Percentiles rank a stretch among this genome's conserved stretches.
phyloP scores from a whole-genome alignment of 1,140 invertebrate genomes.

The Drosophila nigromelanica region DNA sequence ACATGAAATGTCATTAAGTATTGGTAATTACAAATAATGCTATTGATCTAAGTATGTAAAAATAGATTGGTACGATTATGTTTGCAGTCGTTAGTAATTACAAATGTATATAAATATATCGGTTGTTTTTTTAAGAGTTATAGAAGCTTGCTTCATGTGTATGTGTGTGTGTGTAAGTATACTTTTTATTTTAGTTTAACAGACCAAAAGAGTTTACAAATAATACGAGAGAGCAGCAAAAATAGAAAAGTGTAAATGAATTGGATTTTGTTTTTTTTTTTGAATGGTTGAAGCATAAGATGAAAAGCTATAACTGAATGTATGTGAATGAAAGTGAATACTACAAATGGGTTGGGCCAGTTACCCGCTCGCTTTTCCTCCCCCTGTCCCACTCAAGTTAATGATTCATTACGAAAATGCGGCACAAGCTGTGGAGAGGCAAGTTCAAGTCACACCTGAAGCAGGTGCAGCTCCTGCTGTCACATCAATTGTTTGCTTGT shows the following conservation, averaged over 20 bases:
- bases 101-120: conserved; percentile 49
- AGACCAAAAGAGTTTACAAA: conserved; percentile 40
- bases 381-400: conserved; percentile 15
- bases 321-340: conserved; percentile 9
- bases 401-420: conserved; percentile 72
- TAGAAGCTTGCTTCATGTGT: conserved; percentile 30
- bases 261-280: neutral
- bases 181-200: conserved; percentile 25
- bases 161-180: conserved; percentile 10
- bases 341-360: conserved; percentile 33
- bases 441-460: conserved; percentile 32
- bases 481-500: conserved; percentile 41
- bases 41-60: conserved; percentile 45
- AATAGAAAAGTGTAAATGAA: neutral
- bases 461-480: conserved; percentile 39
- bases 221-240: neutral
- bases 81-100: conserved; percentile 67
- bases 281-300: neutral
- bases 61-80: conserved; percentile 59
- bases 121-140: conserved; percentile 6
- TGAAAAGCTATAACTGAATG: neutral
- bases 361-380: neutral
- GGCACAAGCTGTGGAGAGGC: conserved; percentile 23
- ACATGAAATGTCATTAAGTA: conserved; percentile 73
- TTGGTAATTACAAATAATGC: conserved; percentile 59